These are phyloP conservation scores for Drosophila bifasciata DNA, from an alignment of 1,140 invertebrate species.

Conservation along the genomic window DNA sequence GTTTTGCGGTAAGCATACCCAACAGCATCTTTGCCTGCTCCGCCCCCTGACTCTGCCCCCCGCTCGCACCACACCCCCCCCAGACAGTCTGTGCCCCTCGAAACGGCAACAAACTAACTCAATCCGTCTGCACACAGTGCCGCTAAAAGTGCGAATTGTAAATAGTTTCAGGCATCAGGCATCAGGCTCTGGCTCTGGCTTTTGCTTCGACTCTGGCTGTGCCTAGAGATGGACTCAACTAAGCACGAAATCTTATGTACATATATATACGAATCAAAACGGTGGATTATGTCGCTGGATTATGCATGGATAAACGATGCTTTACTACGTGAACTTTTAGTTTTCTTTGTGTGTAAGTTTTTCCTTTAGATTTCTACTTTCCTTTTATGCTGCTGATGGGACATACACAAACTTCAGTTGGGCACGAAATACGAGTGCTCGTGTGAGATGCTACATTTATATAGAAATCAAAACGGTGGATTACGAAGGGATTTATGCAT, in stretches of 20 bases:
- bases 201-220: neutral
- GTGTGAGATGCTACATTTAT: too few species aligned
- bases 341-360: too few species aligned
- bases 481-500: too few species aligned
- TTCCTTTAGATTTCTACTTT: too few species aligned
- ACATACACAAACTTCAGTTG: too few species aligned
- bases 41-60: neutral
- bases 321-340: too few species aligned
- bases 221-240: slow-evolving; percentile 38
- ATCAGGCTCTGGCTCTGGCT: slow-evolving; percentile 8
- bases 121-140: slow-evolving; percentile 58
- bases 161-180: slow-evolving; percentile 61
- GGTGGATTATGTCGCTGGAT: slow-evolving; percentile 7
- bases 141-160: slow-evolving; percentile 71
- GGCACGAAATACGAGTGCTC: too few species aligned
- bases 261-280: slow-evolving; percentile 12
- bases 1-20: slow-evolving; percentile 41
- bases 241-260: slow-evolving; percentile 13
- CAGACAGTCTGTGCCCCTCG: slow-evolving; percentile 10
- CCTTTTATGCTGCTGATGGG: too few species aligned
- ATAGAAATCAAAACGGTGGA: too few species aligned
- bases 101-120: slow-evolving; percentile 55
- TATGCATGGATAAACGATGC: neutral
- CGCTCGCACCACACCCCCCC: too few species aligned
- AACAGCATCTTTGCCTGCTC: slow-evolving; percentile 14